Evolutionary conservation across 2,797 vertebrate genomes (phyloP), one percentile per base, ranked within the genome.

Genomic region (Coilia nasus): DNA sequence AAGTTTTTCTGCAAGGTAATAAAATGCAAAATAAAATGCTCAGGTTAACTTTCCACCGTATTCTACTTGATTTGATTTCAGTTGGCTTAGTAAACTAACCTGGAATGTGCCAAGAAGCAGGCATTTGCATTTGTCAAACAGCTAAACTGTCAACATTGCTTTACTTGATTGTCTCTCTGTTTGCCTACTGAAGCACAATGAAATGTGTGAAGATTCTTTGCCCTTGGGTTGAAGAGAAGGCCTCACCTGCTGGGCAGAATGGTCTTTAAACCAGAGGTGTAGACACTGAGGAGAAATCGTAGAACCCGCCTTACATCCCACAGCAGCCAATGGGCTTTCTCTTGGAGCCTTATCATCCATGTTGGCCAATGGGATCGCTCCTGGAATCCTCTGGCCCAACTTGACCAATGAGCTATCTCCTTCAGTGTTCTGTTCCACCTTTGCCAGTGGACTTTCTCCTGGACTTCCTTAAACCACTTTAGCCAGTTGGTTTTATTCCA

Each of bases 161-260:
- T 35, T 14, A 35, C 10, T 71, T 31, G 64, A 35, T 14, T 35
- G 10, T 10, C 6, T 64, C 25, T 28, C 23, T 64, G 23, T 11
- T 64, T 64, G 62, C 62, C 7, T 14, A 14, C 23, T 64, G 62
- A 28, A 28, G 28, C 25, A 35, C 6, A 28, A 12, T 31, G 64
- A 11, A 35, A 71, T 35, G 62, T 9, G 19, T 64, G n/a, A 64
- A 64, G 62, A 62, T 64, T 25, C 3, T 25, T 15, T 71, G 25
- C 10, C 4, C 28, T 6, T 31, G 5, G 23, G 25, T 11, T 15
- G 25, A 10, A 12, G 28, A 17, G 10, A 6, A 89, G 7, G 35
- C 85, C n/a, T 85, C 85, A 90, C 87, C 87, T 91, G 88, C 56
- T 85, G 2, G 84, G 62, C 81, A 84, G 62, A 83, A 87, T 86